Percentiles rank a stretch among this genome's conserved stretches.
Evolutionary conservation across 2,797 vertebrate genomes (phyloP).

Genomic region (Protosalanx chinensis): DNA sequence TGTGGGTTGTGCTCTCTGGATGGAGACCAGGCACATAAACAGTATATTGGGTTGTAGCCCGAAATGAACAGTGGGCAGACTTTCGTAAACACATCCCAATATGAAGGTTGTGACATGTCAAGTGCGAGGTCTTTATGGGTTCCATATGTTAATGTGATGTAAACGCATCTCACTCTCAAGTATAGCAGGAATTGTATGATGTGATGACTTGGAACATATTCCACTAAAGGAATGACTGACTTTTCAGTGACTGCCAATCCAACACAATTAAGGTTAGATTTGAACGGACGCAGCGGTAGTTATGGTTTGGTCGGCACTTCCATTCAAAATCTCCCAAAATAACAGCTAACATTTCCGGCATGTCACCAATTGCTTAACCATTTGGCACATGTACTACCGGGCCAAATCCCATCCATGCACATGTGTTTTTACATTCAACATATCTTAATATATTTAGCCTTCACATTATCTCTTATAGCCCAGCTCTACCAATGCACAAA

Average conservation of each 20-base stretch:
- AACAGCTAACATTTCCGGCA: too few species aligned
- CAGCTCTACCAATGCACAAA: not conserved
- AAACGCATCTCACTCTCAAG: not conserved
- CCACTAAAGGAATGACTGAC: not conserved
- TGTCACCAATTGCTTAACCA: too few species aligned
- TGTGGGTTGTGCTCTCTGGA: constrained; percentile 64
- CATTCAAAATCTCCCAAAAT: too few species aligned
- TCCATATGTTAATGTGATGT: constrained; percentile 4
- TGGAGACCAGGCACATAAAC: constrained; percentile 55
- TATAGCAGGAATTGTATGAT: not conserved
- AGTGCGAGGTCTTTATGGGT: not conserved
- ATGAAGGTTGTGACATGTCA: constrained; percentile 28
- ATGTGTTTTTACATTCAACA: too few species aligned
- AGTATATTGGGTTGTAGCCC: constrained; percentile 44
- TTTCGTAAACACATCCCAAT: constrained; percentile 55
- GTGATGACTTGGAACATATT: not conserved
- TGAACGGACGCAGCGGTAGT: not conserved
- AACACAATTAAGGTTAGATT: not conserved
- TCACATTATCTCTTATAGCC: too few species aligned
- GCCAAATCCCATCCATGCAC: too few species aligned
- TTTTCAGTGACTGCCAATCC: not conserved
- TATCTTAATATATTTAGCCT: too few species aligned
- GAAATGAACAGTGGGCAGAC: constrained; percentile 60
- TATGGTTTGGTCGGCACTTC: too few species aligned
- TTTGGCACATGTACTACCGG: too few species aligned